Evolutionary conservation across 1,140 invertebrate species (phyloP).

Genomic region (Drosophila dunni): DNA sequence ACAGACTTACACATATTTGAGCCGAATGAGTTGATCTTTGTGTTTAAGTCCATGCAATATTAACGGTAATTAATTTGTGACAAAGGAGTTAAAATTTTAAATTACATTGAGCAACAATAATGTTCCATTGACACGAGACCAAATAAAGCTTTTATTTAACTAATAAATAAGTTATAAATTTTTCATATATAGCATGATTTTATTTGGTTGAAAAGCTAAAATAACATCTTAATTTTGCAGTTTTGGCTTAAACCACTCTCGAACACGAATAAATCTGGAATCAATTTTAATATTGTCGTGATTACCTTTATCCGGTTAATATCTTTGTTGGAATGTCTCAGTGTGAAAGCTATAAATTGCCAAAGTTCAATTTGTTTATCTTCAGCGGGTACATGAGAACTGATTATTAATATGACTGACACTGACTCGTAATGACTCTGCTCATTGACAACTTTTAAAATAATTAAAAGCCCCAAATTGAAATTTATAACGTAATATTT

Average conservation of each 20-base stretch:
- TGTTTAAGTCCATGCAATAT: not conserved
- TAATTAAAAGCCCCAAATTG: not conserved
- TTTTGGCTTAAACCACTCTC: too few species aligned
- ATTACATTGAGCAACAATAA: too few species aligned
- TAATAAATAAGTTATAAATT: not conserved
- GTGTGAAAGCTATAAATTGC: not conserved
- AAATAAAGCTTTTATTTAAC: too few species aligned
- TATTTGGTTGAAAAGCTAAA: not conserved
- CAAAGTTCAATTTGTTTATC: not conserved
- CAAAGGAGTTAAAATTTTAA: too few species aligned
- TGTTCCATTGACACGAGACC: too few species aligned
- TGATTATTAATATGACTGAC: too few species aligned
- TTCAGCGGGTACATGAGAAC: not conserved
- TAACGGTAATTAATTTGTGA: too few species aligned
- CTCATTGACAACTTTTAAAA: not conserved
- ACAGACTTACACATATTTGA: not conserved
- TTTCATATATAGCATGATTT: not conserved
- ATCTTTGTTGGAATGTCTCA: too few species aligned
- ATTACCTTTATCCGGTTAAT: too few species aligned
- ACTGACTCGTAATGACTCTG: too few species aligned
- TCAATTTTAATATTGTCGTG: too few species aligned
- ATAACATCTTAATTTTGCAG: not conserved
- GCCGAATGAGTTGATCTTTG: conserved; percentile 17
- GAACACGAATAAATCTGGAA: too few species aligned
- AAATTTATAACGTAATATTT: not conserved